Evolutionary conservation across 2,113 vertebrate genomes (phyloP).

Genomic region (Odocoileus hemionus): DNA sequence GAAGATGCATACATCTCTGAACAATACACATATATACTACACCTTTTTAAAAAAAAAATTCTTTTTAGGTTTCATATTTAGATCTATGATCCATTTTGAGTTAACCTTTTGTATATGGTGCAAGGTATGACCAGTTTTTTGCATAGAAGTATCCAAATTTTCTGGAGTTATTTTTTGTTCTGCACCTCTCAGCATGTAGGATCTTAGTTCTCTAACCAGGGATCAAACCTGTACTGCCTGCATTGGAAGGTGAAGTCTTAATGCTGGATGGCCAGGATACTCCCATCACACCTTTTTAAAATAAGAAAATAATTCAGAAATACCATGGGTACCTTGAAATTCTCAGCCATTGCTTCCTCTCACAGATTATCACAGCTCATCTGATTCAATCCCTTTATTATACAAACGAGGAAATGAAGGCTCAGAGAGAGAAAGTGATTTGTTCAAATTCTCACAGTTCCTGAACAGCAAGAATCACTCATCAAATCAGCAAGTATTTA

Average conservation of each 20-base stretch:
- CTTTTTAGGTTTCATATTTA: not conserved
- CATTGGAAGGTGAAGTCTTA: not conserved
- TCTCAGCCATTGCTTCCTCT: not conserved
- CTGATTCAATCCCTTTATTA: not conserved
- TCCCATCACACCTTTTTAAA: not conserved
- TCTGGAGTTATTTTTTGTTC: not conserved
- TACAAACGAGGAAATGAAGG: not conserved
- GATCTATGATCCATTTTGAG: not conserved
- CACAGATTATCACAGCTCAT: too few species aligned
- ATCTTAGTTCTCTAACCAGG: not conserved
- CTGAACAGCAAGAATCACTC: not conserved
- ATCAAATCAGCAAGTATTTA: not conserved
- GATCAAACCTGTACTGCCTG: not conserved
- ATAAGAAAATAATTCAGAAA: not conserved
- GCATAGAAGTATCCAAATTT: not conserved
- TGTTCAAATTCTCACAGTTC: not conserved
- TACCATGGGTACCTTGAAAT: not conserved
- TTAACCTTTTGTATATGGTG: not conserved
- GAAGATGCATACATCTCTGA: not conserved
- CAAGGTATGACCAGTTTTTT: not conserved
- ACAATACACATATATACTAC: accelerated
- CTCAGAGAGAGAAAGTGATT: not conserved
- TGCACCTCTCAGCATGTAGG: not conserved
- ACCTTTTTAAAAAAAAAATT: not conserved
- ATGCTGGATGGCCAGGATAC: not conserved